phyloP scores from a whole-genome alignment of 35 echinoderm and acorn worm genomes.

The Chiridota heheva region DNA sequence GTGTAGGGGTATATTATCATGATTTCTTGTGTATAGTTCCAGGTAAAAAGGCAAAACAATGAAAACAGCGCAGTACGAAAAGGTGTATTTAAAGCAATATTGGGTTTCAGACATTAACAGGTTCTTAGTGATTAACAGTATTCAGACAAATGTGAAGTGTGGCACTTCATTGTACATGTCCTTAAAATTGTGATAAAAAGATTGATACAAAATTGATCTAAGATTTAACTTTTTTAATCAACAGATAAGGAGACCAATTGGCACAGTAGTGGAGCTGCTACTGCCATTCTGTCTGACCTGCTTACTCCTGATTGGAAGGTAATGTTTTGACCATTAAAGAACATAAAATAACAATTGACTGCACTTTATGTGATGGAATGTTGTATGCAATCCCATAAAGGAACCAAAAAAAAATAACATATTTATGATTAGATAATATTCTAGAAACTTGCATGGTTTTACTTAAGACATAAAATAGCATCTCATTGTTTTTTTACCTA shows the following conservation, averaged over 20 bases:
- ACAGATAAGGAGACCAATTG: conserved; percentile 78
- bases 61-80: no score
- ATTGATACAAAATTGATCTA: no score
- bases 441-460: neutral
- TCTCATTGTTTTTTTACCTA: neutral
- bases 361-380: neutral
- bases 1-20: no score
- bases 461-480: neutral
- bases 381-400: neutral
- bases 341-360: neutral
- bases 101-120: no score
- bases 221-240: conserved; percentile 16
- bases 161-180: no score
- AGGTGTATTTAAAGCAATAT: no score
- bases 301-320: conserved; percentile 71
- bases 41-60: no score
- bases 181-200: no score
- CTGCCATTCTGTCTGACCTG: conserved; percentile 55
- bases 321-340: neutral
- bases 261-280: conserved; percentile 69
- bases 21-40: no score
- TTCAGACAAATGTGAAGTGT: no score
- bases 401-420: neutral
- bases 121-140: no score
- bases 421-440: neutral